These are phyloP conservation scores for Prietella phreatophila DNA, from an alignment of 2,113 vertebrate species.

Conservation along the genomic window DNA sequence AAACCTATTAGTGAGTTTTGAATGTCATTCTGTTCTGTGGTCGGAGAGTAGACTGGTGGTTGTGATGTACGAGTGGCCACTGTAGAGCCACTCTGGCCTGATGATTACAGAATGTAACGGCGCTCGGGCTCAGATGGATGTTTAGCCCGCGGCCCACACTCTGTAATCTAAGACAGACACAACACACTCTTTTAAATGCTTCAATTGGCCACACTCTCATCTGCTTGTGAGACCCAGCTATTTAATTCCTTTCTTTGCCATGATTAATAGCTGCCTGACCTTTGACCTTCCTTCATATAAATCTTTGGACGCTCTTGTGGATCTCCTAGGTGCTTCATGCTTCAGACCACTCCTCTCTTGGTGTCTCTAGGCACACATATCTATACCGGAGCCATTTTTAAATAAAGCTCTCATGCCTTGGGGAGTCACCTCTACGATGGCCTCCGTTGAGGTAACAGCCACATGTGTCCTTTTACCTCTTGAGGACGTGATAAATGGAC, in stretches of 20 bases:
- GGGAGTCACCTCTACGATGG: constrained; percentile 41
- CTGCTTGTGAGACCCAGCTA: constrained; percentile 60
- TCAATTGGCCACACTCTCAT: constrained; percentile 64
- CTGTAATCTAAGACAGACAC: constrained; percentile 75
- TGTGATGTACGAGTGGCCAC: constrained; percentile 38
- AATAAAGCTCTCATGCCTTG: constrained; percentile 43
- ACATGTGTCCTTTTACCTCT: constrained; percentile 52
- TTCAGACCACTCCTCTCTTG: constrained; percentile 43
- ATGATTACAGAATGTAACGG: constrained; percentile 48
- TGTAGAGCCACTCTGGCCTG: constrained; percentile 38
- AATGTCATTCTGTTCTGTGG: background rate
- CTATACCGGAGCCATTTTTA: constrained; percentile 39
- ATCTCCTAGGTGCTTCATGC: constrained; percentile 50
- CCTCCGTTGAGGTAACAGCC: constrained; percentile 42
- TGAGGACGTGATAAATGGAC: constrained; percentile 74
- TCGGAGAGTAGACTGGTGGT: background rate
- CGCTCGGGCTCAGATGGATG: constrained; percentile 54
- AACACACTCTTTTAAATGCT: constrained; percentile 67
- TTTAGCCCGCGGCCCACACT: constrained; percentile 59
- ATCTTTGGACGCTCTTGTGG: constrained; percentile 62
- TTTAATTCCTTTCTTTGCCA: constrained; percentile 67
- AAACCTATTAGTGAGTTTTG: background rate
- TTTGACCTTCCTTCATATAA: constrained; percentile 66
- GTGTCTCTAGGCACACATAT: constrained; percentile 23
- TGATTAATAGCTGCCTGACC: constrained; percentile 76